A percentile compares a stretch with the other conserved stretches of the same genome.
phyloP scores from a whole-genome alignment of 30 jellyfish, hydroid and myxozoan genomes.

The Pelagia noctiluca region DNA sequence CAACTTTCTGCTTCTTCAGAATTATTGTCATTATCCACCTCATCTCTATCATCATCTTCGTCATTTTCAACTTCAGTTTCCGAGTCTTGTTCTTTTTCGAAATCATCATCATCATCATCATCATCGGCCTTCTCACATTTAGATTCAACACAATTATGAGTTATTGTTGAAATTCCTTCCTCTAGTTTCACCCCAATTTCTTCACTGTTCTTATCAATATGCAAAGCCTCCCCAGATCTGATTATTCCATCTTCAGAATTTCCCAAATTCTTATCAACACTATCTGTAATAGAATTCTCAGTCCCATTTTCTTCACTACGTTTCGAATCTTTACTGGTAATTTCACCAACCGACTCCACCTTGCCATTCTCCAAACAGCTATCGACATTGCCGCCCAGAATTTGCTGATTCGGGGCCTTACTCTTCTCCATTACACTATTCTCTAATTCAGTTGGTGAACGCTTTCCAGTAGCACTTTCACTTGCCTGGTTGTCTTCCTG shows the following conservation, averaged over 20 bases:
- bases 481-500: too few species aligned
- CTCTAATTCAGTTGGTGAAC: too few species aligned
- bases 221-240: too few species aligned
- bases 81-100: background rate
- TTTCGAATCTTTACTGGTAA: too few species aligned
- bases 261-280: too few species aligned
- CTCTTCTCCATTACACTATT: too few species aligned
- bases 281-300: too few species aligned
- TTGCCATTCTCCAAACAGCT: background rate
- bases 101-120: conserved; percentile 16
- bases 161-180: background rate
- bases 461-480: too few species aligned
- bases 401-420: conserved; percentile 1
- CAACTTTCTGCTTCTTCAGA: background rate
- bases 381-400: conserved; percentile 13
- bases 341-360: too few species aligned
- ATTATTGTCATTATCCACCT: conserved; percentile 14
- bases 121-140: conserved; percentile 14
- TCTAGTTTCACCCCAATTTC: background rate
- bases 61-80: background rate
- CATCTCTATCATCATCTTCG: conserved; percentile 18
- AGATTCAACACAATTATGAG: background rate
- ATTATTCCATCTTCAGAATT: too few species aligned
- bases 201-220: too few species aligned
- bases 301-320: too few species aligned